Evolutionary conservation across 1,140 invertebrate species (phyloP), one percentile per base, ranked within the genome.

Genomic region (Andrena cerasifolii): DNA sequence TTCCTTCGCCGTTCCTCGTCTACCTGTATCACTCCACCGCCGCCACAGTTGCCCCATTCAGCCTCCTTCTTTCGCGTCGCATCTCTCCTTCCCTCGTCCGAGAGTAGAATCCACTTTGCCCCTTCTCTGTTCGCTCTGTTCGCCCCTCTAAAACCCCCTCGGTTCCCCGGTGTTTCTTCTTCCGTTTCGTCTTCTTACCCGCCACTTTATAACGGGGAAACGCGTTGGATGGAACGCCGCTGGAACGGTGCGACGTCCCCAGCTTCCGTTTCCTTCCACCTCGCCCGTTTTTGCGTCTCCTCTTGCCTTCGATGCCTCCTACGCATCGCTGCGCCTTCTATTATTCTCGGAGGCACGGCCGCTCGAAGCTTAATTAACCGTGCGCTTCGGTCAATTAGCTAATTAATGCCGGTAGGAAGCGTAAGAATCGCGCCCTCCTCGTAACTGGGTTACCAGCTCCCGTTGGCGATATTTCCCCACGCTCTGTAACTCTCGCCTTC

Each of bases 381-480:
- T n/a, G 49, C 40, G 66, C 33, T 54, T 84, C 61, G 81, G 68
- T 87, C 85, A 79, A 87, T 88, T 87, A 87, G 83, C 78, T 87
- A 83, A 88, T 88, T 87, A 88, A 87, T 81, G 81, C 67, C 72
- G 12, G 12, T 65, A 78, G 56, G 53, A 75, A 76, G 53, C 63
- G n/a, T 73, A 80, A 86, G 74, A 49, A 75, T 61, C 40, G 66
- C 53, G 49, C 62, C 51, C 31, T n/a, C 31, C 24, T 33, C 16
- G 14, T 80, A 85, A 84, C 56, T 84, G 70, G 81, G 72, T 86
- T 86, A 86, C 40, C 59, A 16, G 51, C 21, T 66, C 7, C 40
- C 21, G 26, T 10, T 6, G 1, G 31, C 49, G 61, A 66, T 18
- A 45, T 12, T 28, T 62, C 36, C 10, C 10, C 3, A 40, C 10